These are phyloP conservation scores for Lagocephalus sceleratus DNA, from an alignment of 2,797 vertebrate species.

Conservation along the genomic window DNA sequence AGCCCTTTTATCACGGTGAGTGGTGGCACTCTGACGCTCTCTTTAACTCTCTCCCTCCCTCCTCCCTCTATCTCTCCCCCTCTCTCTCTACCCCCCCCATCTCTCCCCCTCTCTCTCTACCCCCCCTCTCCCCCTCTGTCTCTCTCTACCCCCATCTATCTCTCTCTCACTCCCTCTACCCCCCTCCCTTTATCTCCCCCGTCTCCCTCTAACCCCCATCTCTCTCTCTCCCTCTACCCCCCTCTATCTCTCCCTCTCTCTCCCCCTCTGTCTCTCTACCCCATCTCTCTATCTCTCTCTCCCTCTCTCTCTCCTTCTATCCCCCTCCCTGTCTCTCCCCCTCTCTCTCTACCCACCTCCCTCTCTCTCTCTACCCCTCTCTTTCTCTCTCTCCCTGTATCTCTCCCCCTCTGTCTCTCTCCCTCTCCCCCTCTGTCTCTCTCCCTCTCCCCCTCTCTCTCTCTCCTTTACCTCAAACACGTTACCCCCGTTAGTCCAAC, in stretches of 20 bases:
- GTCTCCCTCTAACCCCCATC: too few species aligned
- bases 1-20: not conserved
- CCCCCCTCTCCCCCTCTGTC: not conserved
- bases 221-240: not conserved
- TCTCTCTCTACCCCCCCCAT: not conserved
- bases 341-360: too few species aligned
- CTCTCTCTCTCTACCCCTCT: not conserved
- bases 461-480: not conserved
- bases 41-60: not conserved
- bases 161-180: not conserved
- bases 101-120: not conserved
- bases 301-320: not conserved
- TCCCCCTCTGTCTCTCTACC: not conserved
- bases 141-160: not conserved
- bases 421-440: not conserved
- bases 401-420: not conserved
- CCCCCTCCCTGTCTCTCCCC: not conserved
- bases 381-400: too few species aligned
- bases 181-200: not conserved
- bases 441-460: not conserved
- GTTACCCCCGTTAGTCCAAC: constrained; percentile 80
- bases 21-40: not conserved
- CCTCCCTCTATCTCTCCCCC: not conserved
- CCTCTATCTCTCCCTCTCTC: not conserved
- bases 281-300: too few species aligned